phyloP scores from a whole-genome alignment of 2,797 vertebrate genomes.

The Galaxias olidus region DNA sequence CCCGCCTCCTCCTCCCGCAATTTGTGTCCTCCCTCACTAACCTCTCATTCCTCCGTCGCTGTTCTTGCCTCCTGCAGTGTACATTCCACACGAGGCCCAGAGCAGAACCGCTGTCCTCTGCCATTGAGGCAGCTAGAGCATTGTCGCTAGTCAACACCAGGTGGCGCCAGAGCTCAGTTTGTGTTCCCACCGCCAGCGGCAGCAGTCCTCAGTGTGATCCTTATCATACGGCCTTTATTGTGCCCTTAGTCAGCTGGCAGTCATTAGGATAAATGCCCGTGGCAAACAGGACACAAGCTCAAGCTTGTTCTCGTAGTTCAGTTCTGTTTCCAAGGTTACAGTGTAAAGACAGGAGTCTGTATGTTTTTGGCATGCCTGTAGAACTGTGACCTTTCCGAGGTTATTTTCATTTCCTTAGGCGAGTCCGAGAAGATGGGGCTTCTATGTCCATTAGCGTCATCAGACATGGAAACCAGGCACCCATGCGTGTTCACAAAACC shows the following conservation, averaged over 20 bases:
- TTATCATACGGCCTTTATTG: neutral
- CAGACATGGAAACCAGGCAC: neutral
- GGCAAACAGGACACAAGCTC: no score
- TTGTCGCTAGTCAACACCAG: conserved; percentile 45
- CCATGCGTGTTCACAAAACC: no score
- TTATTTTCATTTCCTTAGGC: conserved; percentile 48
- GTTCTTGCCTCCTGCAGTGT: neutral
- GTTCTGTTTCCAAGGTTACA: no score
- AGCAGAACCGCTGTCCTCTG: neutral
- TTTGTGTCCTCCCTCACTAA: neutral
- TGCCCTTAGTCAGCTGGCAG: conserved; percentile 1
- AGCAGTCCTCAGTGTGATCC: no score
- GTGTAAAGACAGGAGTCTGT: neutral
- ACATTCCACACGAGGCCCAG: neutral
- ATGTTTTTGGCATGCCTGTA: conserved; percentile 33
- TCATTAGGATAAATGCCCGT: neutral
- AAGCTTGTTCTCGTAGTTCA: no score
- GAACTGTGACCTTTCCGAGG: neutral
- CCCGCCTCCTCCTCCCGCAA: neutral
- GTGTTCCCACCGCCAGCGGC: no score
- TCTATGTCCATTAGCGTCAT: no score
- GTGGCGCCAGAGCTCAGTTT: conserved; percentile 34
- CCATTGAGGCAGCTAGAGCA: neutral
- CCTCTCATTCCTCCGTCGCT: neutral
- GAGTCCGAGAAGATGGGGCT: conserved; percentile 15